phyloP scores from a whole-genome alignment of 2,797 vertebrate genomes.

The Thalassophryne amazonica region DNA sequence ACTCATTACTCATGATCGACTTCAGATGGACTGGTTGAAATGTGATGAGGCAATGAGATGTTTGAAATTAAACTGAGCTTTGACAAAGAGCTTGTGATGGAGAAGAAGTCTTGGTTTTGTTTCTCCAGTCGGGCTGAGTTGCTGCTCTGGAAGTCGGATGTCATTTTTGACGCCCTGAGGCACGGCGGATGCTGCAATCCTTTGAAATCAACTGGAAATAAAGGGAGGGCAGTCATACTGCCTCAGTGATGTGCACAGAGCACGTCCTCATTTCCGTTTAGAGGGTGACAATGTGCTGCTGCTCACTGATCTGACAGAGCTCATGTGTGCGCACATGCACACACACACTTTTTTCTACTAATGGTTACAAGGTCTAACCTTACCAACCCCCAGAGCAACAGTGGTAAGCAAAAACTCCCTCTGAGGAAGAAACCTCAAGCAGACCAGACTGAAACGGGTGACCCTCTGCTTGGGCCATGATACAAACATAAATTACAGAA shows the following conservation, averaged over 20 bases:
- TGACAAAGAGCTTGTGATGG: constrained; percentile 29
- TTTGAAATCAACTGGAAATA: constrained; percentile 58
- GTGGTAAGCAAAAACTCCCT: too few relatives aligned
- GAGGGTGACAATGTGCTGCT: constrained; percentile 13
- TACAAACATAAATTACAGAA: too few relatives aligned
- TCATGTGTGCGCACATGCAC: neutral
- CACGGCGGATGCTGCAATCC: constrained; percentile 64
- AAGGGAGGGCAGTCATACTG: constrained; percentile 12
- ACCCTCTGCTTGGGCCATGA: too few relatives aligned
- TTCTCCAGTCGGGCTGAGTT: constrained; percentile 33
- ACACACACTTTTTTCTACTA: too few relatives aligned
- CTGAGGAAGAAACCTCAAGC: too few relatives aligned
- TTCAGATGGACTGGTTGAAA: neutral
- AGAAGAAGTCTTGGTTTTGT: constrained; percentile 37
- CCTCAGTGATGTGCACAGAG: constrained; percentile 19
- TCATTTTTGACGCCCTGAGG: constrained; percentile 38
- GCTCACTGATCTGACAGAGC: constrained; percentile 15
- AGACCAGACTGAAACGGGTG: too few relatives aligned
- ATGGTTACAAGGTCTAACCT: too few relatives aligned
- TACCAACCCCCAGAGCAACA: too few relatives aligned
- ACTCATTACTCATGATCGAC: constrained; percentile 31
- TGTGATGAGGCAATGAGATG: constrained; percentile 2
- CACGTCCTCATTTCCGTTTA: constrained; percentile 28
- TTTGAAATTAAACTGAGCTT: constrained; percentile 25
- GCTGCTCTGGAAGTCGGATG: constrained; percentile 33